Evolutionary conservation across 2,888 invertebrate species (phyloP).

Genomic region (Morpho achilles): DNA sequence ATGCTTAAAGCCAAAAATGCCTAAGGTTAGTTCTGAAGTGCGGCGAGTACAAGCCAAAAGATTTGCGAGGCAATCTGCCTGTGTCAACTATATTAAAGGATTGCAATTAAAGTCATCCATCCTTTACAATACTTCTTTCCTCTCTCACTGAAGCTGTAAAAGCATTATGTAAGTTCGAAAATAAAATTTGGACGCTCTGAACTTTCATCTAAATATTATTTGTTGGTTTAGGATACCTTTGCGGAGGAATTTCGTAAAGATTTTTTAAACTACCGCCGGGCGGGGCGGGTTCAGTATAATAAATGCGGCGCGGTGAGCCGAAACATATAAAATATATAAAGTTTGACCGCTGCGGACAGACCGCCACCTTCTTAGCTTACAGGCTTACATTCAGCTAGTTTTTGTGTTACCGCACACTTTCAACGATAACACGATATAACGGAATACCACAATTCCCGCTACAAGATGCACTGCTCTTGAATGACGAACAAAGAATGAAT

Average conservation of each 20-base stretch:
- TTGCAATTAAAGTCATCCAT: no score
- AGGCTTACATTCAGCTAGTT: constrained; percentile 44
- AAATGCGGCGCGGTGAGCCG: constrained; percentile 58
- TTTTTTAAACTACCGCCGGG: constrained; percentile 29
- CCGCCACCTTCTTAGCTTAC: constrained; percentile 51
- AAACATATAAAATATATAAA: constrained; percentile 73
- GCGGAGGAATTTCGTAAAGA: constrained; percentile 12
- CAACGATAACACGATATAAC: no score
- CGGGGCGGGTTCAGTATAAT: constrained; percentile 43
- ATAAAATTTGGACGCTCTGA: background rate
- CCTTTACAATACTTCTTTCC: no score
- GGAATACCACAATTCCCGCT: no score
- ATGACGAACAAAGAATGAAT: no score
- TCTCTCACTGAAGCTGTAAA: background rate
- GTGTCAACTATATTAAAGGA: no score
- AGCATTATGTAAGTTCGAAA: background rate
- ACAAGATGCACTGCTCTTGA: no score
- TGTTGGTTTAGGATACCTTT: constrained; percentile 23
- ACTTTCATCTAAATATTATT: constrained; percentile 3
- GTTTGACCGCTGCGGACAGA: constrained; percentile 65
- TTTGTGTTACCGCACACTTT: no score
- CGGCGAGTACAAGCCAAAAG: no score
- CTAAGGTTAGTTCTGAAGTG: no score
- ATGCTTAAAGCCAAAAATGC: no score
- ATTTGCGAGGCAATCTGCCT: no score